phyloP scores from a whole-genome alignment of 2,113 vertebrate genomes.

The Chunga burmeisteri region DNA sequence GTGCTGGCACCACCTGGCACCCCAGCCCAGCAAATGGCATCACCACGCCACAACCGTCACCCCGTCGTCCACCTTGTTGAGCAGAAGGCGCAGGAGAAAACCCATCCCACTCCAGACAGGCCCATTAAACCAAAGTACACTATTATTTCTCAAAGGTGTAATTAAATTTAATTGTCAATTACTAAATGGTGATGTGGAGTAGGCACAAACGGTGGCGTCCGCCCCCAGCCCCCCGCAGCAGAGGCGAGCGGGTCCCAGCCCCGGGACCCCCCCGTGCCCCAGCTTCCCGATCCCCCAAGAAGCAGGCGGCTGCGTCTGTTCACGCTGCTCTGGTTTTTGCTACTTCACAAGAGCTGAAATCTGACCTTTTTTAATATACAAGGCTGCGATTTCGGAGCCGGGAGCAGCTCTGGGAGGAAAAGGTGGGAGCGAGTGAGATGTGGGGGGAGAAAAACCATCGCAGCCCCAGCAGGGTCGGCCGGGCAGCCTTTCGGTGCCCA shows the following conservation, averaged over 20 bases:
- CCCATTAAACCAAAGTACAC: neutral
- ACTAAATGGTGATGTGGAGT: neutral
- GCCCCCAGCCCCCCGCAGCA: neutral
- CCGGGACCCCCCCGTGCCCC: neutral
- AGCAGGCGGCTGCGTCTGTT: neutral
- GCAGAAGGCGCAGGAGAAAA: neutral
- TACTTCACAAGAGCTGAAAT: conserved; percentile 48
- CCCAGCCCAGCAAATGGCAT: neutral
- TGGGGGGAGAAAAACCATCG: rapidly evolving
- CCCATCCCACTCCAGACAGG: neutral
- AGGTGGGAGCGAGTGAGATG: neutral
- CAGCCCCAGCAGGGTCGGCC: rapidly evolving
- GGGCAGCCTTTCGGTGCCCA: rapidly evolving
- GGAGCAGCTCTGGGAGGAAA: conserved; percentile 16
- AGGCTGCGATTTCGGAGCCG: neutral
- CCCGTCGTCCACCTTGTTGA: neutral
- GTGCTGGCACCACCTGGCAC: neutral
- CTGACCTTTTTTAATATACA: conserved; percentile 65
- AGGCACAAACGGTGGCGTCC: neutral
- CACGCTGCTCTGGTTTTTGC: conserved; percentile 27
- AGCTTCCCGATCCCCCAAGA: neutral
- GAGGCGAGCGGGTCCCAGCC: neutral
- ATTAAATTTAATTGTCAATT: conserved; percentile 63
- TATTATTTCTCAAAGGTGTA: conserved; percentile 52
- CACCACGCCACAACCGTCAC: neutral